Evolutionary conservation across 1,140 invertebrate genomes (phyloP).

Genomic region (Aphelinus atriplicis): DNA sequence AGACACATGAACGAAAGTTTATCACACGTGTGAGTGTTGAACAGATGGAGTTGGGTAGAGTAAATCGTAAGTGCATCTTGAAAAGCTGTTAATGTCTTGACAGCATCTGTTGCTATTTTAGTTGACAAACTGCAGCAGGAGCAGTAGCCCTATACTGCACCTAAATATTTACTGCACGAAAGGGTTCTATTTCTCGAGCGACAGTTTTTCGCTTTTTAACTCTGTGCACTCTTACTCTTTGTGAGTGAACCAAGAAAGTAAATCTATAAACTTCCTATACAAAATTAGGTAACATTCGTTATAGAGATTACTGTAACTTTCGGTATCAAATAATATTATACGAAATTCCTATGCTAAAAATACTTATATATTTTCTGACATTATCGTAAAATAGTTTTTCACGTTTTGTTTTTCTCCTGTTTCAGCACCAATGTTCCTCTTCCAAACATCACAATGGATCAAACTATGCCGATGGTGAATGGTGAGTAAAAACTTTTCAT

Average conservation of each 20-base stretch:
- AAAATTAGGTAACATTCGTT: too few species aligned
- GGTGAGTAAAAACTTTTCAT: slow-evolving; percentile 45
- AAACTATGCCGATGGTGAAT: slow-evolving; percentile 48
- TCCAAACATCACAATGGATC: slow-evolving; percentile 55
- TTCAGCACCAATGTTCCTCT: slow-evolving; percentile 54
- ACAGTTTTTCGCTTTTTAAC: slow-evolving; percentile 31
- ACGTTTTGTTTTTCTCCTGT: slow-evolving; percentile 41
- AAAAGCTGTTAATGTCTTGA: neutral
- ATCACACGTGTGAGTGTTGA: too few species aligned
- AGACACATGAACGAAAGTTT: too few species aligned
- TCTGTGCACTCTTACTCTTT: too few species aligned
- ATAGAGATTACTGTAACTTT: neutral
- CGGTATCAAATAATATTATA: neutral
- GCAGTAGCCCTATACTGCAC: slow-evolving; percentile 1
- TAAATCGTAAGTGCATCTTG: slow-evolving; percentile 2
- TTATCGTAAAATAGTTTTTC: neutral
- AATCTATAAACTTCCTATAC: too few species aligned
- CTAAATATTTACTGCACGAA: slow-evolving; percentile 5
- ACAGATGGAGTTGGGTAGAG: too few species aligned
- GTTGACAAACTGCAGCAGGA: slow-evolving; percentile 26
- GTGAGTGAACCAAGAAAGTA: too few species aligned
- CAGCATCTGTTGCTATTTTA: slow-evolving; percentile 44
- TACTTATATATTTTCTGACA: too few species aligned
- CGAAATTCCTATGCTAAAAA: too few species aligned
- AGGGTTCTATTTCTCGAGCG: slow-evolving; percentile 7